Evolutionary conservation across 2,888 invertebrate species (phyloP), one percentile per base, ranked within the genome.

Genomic region (Pteria penguin): DNA sequence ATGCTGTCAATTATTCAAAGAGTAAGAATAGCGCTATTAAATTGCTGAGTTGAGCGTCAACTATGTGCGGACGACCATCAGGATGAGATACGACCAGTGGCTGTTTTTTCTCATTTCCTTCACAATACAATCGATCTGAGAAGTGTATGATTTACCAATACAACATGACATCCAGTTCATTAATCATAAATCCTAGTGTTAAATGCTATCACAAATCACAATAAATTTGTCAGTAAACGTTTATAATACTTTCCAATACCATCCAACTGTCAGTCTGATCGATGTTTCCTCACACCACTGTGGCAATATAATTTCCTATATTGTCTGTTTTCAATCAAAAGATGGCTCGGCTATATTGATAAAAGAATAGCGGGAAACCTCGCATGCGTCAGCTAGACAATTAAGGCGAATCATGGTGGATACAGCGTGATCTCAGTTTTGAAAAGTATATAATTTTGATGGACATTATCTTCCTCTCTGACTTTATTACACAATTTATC

Each of bases 321-420:
- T 73, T 67, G 73, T 73, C 73, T 73, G 73, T 67, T 67, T 73
- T 67, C 73, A 67, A 73, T 73, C 73, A 73, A 60, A 67, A 61
- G 45, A 65, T 65, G 65, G 65, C 72, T 33, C 54, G 33, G 68
- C 27, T 60, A 29, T n/a, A 60, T 27, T 60, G 60, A 60, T 60
- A 60, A 60, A 18, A 60, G 27, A 27, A 60, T 60, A 29, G 27
- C 27, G 27, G 60, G 60, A 60, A 60, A 60, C 60, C 60, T 68
- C 68, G 57, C 32, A 31, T 68, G 55, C 68, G 52, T 68, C 68
- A 55, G 52, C 22, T 52, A 68, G 57, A 68, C 58, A 52, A 68
- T 68, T 57, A 68, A 29, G 57, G 33, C 29, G 26, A 18, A 31
- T 57, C 24, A 60, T 60, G 60, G 60, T 27, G 22, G 60, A 60